Percentiles rank a stretch among this genome's conserved stretches.
These are phyloP conservation scores for Phalacrocorax carbo DNA, from an alignment of 2,113 vertebrate genomes.

Conservation along the genomic window DNA sequence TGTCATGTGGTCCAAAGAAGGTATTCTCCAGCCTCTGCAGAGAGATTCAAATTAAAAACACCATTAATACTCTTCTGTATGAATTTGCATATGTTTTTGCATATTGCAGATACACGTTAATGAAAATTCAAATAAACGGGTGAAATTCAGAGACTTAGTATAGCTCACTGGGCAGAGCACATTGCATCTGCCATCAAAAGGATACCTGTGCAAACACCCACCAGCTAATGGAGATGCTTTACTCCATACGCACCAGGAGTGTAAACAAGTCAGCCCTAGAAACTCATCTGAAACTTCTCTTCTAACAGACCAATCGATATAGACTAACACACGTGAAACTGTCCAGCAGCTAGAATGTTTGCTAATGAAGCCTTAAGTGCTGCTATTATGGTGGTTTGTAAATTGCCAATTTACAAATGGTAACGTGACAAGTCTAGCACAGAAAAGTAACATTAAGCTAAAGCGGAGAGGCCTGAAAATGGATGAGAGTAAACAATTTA, in stretches of 20 bases:
- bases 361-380: background rate
- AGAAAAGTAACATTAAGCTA: background rate
- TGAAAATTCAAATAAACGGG: background rate
- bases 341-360: background rate
- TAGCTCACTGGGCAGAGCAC: background rate
- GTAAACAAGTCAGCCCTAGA: background rate
- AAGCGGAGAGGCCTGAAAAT: background rate
- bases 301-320: background rate
- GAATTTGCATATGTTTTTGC: background rate
- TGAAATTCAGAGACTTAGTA: background rate
- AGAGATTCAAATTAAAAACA: background rate
- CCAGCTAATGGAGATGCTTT: background rate
- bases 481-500: background rate
- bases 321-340: background rate
- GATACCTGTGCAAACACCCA: background rate
- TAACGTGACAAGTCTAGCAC: background rate
- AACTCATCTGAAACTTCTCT: background rate
- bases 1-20: slow-evolving; percentile 93
- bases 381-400: background rate
- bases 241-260: background rate
- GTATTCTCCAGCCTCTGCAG: slow-evolving; percentile 76
- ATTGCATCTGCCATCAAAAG: background rate
- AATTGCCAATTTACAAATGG: background rate
- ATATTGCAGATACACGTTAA: background rate
- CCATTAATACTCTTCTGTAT: background rate